phyloP scores from a whole-genome alignment of 2,113 vertebrate genomes.

The Chloropsis hardwickii region DNA sequence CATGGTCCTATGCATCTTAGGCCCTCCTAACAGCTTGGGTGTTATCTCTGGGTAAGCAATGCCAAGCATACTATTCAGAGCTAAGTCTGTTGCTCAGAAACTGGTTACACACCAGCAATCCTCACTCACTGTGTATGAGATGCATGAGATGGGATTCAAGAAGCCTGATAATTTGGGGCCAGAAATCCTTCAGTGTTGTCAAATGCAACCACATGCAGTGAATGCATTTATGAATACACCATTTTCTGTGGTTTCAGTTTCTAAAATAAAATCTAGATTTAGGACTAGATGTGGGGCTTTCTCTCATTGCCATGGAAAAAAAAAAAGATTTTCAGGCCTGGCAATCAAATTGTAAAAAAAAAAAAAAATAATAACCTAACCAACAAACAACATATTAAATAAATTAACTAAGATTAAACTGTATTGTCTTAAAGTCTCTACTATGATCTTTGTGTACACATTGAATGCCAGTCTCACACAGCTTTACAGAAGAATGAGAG shows the following conservation, averaged over 20 bases:
- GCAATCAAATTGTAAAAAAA: rapidly evolving
- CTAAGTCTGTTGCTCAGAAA: not conserved
- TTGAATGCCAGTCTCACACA: not conserved
- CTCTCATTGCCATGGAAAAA: not conserved
- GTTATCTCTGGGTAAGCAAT: not conserved
- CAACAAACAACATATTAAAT: not conserved
- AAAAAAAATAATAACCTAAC: not conserved
- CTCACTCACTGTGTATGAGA: not conserved
- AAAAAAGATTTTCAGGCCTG: not conserved
- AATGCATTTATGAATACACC: not conserved
- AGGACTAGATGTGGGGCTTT: not conserved
- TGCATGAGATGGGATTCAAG: not conserved
- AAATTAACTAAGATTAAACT: not conserved
- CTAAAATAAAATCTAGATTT: not conserved
- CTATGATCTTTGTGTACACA: not conserved
- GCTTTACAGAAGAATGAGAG: not conserved
- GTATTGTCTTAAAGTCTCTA: not conserved
- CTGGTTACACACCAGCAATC: not conserved
- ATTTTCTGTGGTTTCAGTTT: not conserved
- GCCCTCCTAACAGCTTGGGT: not conserved
- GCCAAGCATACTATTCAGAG: not conserved
- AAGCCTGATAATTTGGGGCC: not conserved
- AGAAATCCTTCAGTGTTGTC: not conserved
- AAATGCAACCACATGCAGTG: not conserved
- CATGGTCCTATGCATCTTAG: not conserved